Evolutionary conservation across 2,113 vertebrate genomes (phyloP), one percentile per base, ranked within the genome.

Genomic region (Callorhinus ursinus): DNA sequence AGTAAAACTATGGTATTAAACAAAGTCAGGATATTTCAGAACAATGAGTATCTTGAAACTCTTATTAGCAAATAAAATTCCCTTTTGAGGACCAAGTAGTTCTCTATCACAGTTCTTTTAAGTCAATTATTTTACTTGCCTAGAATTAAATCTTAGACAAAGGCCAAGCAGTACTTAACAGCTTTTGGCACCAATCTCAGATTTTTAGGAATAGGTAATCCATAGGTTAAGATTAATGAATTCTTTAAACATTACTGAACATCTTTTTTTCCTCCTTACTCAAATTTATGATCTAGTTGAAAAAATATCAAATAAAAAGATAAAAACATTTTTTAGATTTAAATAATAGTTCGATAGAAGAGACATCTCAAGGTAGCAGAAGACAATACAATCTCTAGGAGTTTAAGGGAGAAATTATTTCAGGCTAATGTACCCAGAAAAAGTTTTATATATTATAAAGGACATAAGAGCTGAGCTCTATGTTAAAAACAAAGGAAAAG

Each of bases 351-450:
- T 69, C 24, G 55, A 74, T 26, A 91, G 36, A 71, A 93, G 53
- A 81, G 26, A 89, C 7, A 46, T 31, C 24, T 39, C 80, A 82
- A 82, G 21, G 21, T n/a, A 89, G 33, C 16, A 95, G n/a, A 18
- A 74, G 33, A 57, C 18, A 83, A 79, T 11, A 69, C 4, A 33
- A 39, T 74, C 49, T 83, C 74, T 72, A 83, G 26, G 69, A 72
- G 11, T 72, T 63, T 82, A 67, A 94, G 46, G 28, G 31, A 82
- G 9, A 93, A 82, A 61, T 87, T 93, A 95, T 72, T 93, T 90
- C 42, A 90, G 80, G 76, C n/a, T 87, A 91, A 51, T 24, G 33
- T 57, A 69, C 28, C 51, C 71, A 88, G 76, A 61, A 90, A 90
- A 85, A 88, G 5, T 55, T 88, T 79, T 39, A 88, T 71, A 67